Conservation (phyloP, 2,113 vertebrate species). For the Cyphomyrus plagiostoma region DNA sequence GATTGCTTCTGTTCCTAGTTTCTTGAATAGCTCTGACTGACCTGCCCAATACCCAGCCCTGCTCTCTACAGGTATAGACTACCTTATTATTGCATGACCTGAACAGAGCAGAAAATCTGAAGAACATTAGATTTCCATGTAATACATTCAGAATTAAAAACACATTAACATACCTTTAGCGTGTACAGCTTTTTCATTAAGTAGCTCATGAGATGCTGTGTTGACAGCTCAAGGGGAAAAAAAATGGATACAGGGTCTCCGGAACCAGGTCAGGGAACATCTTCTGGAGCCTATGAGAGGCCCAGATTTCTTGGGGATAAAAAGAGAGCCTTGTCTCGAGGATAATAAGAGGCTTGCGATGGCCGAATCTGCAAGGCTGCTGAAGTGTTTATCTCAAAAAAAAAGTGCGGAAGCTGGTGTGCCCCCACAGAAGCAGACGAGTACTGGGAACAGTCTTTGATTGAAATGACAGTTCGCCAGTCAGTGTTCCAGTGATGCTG, state of each 20-base stretch:
- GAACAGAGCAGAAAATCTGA: neutral
- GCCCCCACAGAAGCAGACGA: neutral
- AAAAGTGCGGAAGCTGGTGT: neutral
- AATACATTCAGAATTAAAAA: neutral
- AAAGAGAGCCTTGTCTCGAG: neutral
- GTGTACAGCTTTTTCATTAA: neutral
- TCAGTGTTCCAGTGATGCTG: neutral
- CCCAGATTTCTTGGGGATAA: neutral
- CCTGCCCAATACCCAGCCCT: neutral
- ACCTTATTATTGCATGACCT: neutral
- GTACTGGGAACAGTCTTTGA: constrained; percentile 52
- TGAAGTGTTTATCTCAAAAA: constrained; percentile 44
- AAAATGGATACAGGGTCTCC: neutral
- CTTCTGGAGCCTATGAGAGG: neutral
- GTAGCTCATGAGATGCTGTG: neutral
- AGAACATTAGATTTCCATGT: neutral
- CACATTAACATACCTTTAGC: neutral
- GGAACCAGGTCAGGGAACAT: neutral
- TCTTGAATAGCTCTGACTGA: neutral
- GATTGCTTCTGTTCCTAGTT: neutral
- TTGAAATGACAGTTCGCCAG: neutral
- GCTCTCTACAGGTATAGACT: neutral
- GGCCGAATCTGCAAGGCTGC: neutral
- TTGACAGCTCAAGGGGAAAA: neutral
- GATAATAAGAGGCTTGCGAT: neutral